phyloP scores from a whole-genome alignment of 2,797 vertebrate species.

The Etheostoma nigrum region DNA sequence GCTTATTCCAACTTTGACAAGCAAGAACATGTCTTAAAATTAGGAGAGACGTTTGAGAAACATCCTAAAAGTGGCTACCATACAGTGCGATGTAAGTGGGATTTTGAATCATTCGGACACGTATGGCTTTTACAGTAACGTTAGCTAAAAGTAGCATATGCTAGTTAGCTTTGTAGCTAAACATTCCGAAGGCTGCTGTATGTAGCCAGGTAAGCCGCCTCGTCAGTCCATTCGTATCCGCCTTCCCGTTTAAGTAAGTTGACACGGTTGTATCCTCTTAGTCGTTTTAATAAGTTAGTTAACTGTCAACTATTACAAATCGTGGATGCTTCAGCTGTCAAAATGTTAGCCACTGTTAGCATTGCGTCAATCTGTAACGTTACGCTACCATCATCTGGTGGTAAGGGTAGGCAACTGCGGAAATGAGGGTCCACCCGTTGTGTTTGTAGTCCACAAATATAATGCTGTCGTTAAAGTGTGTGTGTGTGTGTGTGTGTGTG shows the following conservation, averaged over 20 bases:
- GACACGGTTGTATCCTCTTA: fast-evolving
- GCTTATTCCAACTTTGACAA: constrained; percentile 88
- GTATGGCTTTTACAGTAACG: constrained; percentile 17
- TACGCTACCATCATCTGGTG: constrained; percentile 50
- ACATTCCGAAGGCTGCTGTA: constrained; percentile 7
- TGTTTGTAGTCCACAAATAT: background rate
- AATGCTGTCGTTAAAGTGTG: no score
- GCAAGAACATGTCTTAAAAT: constrained; percentile 91
- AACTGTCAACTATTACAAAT: background rate
- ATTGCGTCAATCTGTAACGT: background rate
- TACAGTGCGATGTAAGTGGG: constrained; percentile 95
- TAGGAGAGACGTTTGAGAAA: constrained; percentile 96
- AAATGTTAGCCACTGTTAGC: constrained; percentile 54
- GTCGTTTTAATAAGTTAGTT: background rate
- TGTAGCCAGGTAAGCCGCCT: background rate
- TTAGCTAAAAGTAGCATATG: constrained; percentile 57
- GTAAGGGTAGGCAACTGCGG: background rate
- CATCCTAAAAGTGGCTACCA: constrained; percentile 94
- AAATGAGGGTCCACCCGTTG: background rate
- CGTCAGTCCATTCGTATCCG: background rate
- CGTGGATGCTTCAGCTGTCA: constrained; percentile 41
- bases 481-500: background rate
- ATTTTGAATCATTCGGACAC: constrained; percentile 19
- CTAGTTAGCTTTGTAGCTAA: constrained; percentile 68
- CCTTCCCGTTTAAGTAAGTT: fast-evolving